Evolutionary conservation across 53 echinoderm and acorn worm species (phyloP).

Genomic region (Hippasteria phrygiana): DNA sequence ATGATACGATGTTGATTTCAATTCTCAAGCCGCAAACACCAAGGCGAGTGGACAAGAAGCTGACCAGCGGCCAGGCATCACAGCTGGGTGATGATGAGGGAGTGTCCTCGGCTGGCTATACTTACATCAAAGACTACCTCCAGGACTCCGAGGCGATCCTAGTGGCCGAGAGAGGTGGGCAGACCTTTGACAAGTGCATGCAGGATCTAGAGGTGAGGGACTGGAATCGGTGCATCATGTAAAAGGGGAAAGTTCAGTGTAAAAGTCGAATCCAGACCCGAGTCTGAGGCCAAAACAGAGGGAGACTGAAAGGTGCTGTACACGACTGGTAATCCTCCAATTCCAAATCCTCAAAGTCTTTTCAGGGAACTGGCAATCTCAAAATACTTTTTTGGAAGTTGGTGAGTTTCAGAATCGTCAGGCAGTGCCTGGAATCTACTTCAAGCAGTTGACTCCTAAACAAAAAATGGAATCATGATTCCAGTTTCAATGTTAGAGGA

Average conservation of each 20-base stretch:
- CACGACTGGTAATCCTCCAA: too few species aligned
- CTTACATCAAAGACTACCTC: conserved; percentile 81
- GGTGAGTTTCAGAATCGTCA: too few species aligned
- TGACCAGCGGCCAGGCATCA: conserved; percentile 35
- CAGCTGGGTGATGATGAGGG: conserved; percentile 74
- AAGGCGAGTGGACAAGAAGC: neutral
- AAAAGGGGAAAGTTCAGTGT: neutral
- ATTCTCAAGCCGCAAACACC: conserved; percentile 20
- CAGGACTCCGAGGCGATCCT: conserved; percentile 76
- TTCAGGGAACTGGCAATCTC: too few species aligned
- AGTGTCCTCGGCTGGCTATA: conserved; percentile 75
- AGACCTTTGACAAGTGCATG: conserved; percentile 83
- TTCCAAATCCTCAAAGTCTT: too few species aligned
- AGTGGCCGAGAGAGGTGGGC: conserved; percentile 75
- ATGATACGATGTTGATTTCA: neutral
- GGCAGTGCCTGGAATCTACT: too few species aligned
- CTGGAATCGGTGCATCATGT: neutral
- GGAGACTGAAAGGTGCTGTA: too few species aligned
- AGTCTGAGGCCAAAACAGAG: too few species aligned
- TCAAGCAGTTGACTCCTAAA: too few species aligned
- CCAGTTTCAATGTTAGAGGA: too few species aligned
- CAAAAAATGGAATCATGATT: too few species aligned
- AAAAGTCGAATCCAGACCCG: too few species aligned
- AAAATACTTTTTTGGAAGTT: too few species aligned
- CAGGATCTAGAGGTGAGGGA: conserved; percentile 75